Base-by-base conservation (phyloP, 2,797 vertebrate species). In the Scleropages formosus region DNA sequence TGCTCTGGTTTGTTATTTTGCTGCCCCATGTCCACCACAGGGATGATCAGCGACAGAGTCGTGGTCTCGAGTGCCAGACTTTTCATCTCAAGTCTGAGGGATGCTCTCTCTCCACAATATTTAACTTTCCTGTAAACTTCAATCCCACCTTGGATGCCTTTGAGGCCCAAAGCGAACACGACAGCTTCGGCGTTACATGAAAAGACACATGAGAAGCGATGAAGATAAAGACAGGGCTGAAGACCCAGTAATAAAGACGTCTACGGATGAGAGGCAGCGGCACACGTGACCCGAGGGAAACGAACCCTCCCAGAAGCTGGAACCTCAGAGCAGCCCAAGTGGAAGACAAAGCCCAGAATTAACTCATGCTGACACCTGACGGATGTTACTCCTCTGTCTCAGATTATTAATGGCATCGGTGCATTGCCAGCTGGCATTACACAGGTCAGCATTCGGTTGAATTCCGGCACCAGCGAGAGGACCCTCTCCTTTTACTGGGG, bases 321-420 rank as follows among this genome's bases (percentile, higher is more conserved):
- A 13, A 56, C 49, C 47, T 53, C 68, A 70, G 47, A 56, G 49
- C 27, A 18, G 13, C 66, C 22, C 22, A 49, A 24, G 22, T 44
- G 4, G n/a, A 44, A 44, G 4, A 4, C 70, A 46, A 58, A 26
- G 9, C 4, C 10, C 12, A 59, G 24, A 56, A 26, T 7, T 4
- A 11, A 6, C 27, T 61, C 24, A 44, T 73, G 27, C 68, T 56
- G 68, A 58, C 68, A 27, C 46, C 13, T n/a, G 22, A 56, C 16
- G 26, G 68, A 58, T 58, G 4, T 58, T 71, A 71, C 24, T 31
- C 51, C 47, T 67, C n/a, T 69, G 11, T 69, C 44, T 15, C 67
- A n/a, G 22, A 9, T 31, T 27, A 71, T 71, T 71, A 27, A 31
- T 3, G 51, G 13, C 47, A 71, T 27, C 68, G 71, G 51, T 10